A percentile compares a stretch with the other conserved stretches of the same genome.
phyloP scores from a whole-genome alignment of 1,140 invertebrate genomes.

The Pantala flavescens region DNA sequence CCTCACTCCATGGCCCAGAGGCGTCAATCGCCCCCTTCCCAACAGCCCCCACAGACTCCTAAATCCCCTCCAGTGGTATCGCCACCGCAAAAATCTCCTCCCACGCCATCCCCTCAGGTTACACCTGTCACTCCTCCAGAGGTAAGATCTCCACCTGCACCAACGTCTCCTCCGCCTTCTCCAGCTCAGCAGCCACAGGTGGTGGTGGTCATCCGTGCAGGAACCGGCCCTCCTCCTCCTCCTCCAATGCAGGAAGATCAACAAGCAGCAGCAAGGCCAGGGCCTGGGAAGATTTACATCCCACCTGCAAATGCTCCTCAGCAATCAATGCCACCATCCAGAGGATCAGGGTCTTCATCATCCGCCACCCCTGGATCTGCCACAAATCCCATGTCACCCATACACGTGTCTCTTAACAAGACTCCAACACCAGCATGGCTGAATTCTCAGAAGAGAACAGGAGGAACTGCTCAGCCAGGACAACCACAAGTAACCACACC shows the following conservation, averaged over 20 bases:
- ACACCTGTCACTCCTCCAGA: conserved; percentile 18
- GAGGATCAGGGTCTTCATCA: not conserved
- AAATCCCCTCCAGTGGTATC: conserved; percentile 34
- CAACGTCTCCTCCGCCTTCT: not conserved
- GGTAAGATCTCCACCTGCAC: not conserved
- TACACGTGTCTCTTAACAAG: conserved; percentile 13
- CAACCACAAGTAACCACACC: not conserved
- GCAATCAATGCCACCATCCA: not conserved
- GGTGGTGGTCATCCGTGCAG: not conserved
- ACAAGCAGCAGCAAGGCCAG: not conserved
- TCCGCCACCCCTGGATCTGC: not conserved
- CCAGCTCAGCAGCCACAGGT: conserved; percentile 16
- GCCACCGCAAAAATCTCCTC: conserved; percentile 26
- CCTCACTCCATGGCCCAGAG: conserved; percentile 23
- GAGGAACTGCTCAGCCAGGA: not conserved
- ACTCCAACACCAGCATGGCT: not conserved
- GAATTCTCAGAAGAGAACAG: conserved; percentile 12
- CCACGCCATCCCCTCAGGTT: conserved; percentile 22
- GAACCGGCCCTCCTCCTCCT: not conserved
- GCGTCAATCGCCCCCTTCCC: conserved; percentile 27
- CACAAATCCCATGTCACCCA: conserved; percentile 9
- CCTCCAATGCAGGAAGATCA: not conserved
- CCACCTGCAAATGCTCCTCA: conserved; percentile 15
- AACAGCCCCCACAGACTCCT: conserved; percentile 30
- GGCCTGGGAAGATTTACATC: conserved; percentile 26